phyloP scores from a whole-genome alignment of 2,797 vertebrate species.

The Pogonophryne albipinna region DNA sequence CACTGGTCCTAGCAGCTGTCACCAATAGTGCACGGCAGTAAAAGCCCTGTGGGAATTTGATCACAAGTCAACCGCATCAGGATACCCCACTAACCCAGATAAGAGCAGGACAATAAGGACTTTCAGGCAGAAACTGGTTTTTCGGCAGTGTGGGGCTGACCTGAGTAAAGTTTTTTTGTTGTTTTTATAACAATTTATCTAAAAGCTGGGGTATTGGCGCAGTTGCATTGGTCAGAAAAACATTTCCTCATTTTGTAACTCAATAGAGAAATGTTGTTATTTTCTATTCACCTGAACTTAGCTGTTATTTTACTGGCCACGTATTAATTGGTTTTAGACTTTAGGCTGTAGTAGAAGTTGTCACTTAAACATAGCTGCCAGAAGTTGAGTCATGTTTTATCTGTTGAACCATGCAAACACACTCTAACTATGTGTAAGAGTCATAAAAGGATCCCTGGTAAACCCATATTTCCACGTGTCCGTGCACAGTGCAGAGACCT shows the following conservation, averaged over 20 bases:
- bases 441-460: neutral
- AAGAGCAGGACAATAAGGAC: slow-evolving; percentile 45
- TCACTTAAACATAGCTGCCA: neutral
- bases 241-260: neutral
- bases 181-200: neutral
- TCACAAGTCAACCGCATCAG: slow-evolving; percentile 47
- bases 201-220: no score
- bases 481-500: slow-evolving; percentile 1
- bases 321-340: neutral
- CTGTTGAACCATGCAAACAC: slow-evolving; percentile 39
- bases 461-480: slow-evolving; percentile 7
- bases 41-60: slow-evolving; percentile 60
- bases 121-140: slow-evolving; percentile 32
- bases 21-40: slow-evolving; percentile 32
- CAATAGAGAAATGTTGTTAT: neutral
- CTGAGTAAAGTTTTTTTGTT: slow-evolving; percentile 8
- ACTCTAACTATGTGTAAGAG: slow-evolving; percentile 7
- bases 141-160: neutral
- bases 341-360: neutral
- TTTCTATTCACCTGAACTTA: neutral
- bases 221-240: neutral
- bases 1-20: slow-evolving; percentile 31
- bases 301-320: neutral
- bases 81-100: slow-evolving; percentile 67
- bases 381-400: slow-evolving; percentile 44